Evolutionary conservation across 2,888 invertebrate genomes (phyloP), one percentile per base, ranked within the genome.

Genomic region (Cheilosia grossa): DNA sequence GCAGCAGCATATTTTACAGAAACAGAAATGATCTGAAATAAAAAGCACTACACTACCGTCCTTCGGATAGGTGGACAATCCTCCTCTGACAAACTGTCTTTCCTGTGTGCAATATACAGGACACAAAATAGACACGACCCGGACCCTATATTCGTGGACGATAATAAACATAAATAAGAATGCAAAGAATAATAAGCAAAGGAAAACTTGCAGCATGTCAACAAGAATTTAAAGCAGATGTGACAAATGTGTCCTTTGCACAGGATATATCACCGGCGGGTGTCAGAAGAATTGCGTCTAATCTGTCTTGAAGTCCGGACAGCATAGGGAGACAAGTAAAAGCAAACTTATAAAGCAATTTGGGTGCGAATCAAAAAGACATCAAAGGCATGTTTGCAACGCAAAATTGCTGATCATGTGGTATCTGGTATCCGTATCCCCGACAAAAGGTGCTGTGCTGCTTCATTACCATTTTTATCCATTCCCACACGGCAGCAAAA

Each of bases 121-220:
- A 59, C 82, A 82, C 21, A 27, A 19, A 49, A 49, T 10, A 61
- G 53, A 69, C 49, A 47, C 24, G 24, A 64, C 40, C 33, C 64
- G 30, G 64, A 66, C 49, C 30, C 27, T 42, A 44, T 42, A 44
- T 72, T 61, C 42, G 64, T 49, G 42, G 58, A 81, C 56, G 63
- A 86, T 87, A 87, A 87, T 87, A 86, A 87, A 83, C 87, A 87
- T 77, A 87, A 87, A 87, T 78, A 87, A 86, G 44, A 87, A 72
- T 75, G 74, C 79, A 78, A 53, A 70, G 69, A 63, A 64, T 61
- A 33, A 59, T 30, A 64, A 66, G 56, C 27, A 69, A 66, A 66
- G 85, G 86, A 88, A 72, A 61, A 66, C 61, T 70, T 75, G 79
- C 73, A 83, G 64, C 69, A 80, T 80, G 83, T 85, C 75, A 75